phyloP scores from a whole-genome alignment of 2,113 vertebrate species.

The Eonycteris spelaea region DNA sequence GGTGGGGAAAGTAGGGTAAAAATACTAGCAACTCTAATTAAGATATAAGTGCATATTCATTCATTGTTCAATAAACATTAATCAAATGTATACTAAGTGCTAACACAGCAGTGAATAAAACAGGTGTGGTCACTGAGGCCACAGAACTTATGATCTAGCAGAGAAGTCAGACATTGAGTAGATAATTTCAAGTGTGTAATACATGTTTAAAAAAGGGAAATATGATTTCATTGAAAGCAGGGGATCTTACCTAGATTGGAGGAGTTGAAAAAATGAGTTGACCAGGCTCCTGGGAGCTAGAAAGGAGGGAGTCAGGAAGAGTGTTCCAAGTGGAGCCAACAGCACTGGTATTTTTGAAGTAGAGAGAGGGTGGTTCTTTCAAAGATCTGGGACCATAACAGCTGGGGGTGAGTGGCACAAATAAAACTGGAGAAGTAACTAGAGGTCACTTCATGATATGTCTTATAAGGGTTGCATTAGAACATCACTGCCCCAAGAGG shows the following conservation, averaged over 20 bases:
- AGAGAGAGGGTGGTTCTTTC: neutral
- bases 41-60: neutral
- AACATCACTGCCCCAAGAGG: neutral
- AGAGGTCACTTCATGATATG: neutral
- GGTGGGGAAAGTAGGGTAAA: neutral
- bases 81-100: neutral
- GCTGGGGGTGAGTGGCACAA: neutral
- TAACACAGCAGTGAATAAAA: neutral
- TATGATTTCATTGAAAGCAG: neutral
- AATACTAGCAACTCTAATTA: neutral
- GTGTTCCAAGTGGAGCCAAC: neutral
- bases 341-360: neutral
- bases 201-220: neutral
- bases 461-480: neutral
- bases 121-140: neutral
- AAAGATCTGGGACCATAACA: neutral
- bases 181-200: neutral
- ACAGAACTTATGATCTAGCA: neutral
- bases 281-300: neutral
- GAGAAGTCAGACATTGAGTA: neutral
- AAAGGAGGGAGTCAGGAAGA: neutral
- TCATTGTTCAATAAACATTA: neutral
- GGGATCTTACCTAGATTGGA: neutral
- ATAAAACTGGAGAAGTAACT: neutral
- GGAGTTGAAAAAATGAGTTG: neutral